A percentile compares a stretch with the other conserved stretches of the same genome.
phyloP scores from a whole-genome alignment of 92 coral and sea anemone genomes.

The Heliopora coerulea region DNA sequence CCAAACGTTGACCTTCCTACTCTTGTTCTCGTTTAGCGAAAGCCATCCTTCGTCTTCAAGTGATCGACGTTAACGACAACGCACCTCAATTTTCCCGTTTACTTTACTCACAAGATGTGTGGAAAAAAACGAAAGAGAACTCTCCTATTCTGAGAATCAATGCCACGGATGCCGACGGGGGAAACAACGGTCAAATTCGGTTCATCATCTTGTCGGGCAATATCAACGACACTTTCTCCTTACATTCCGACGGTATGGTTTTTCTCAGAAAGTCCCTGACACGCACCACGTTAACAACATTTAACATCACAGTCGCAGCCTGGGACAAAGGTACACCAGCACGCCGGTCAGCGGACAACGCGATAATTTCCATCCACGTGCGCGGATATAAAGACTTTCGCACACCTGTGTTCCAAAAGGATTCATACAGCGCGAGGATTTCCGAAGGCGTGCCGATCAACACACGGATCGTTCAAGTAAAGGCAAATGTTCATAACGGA shows the following conservation, averaged over 20 bases:
- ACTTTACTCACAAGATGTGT: constrained; percentile 27
- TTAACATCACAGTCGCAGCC: constrained; percentile 32
- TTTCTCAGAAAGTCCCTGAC: constrained; percentile 8
- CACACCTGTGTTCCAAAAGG: not conserved
- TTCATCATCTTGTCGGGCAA: constrained; percentile 22
- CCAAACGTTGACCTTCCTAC: not conserved
- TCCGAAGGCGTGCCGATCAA: constrained; percentile 1
- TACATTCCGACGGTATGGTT: constrained; percentile 25
- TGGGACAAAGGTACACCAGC: constrained; percentile 29
- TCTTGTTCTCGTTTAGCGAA: constrained; percentile 3
- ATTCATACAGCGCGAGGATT: constrained; percentile 13
- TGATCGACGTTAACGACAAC: constrained; percentile 34
- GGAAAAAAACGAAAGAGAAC: constrained; percentile 8
- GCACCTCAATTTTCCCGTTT: constrained; percentile 21
- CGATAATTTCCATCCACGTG: constrained; percentile 9
- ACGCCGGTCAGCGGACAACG: constrained; percentile 16
- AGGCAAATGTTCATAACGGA: constrained; percentile 1
- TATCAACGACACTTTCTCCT: constrained; percentile 22
- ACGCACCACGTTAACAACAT: not conserved
- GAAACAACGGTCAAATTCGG: constrained; percentile 7
- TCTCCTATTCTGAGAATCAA: constrained; percentile 28
- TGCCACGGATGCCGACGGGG: constrained; percentile 29
- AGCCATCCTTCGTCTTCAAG: constrained; percentile 23
- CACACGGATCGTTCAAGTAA: constrained; percentile 4
- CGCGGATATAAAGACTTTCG: not conserved